Percentiles rank a stretch among this genome's conserved stretches.
Conservation (phyloP, 2,888 invertebrate genomes). For the Leptinotarsa rubiginosa region DNA sequence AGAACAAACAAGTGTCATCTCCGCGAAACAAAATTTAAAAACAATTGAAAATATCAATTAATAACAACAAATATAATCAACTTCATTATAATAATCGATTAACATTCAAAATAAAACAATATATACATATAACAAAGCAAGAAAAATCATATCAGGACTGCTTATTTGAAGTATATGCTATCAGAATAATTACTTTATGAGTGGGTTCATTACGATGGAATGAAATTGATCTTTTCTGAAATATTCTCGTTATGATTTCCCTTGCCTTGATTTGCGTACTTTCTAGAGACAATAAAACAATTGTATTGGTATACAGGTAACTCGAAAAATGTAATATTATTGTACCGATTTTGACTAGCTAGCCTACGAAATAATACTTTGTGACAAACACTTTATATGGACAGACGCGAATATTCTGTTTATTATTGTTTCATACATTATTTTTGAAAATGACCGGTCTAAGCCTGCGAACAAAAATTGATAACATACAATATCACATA, state of each 20-base stretch:
- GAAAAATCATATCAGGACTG: background rate
- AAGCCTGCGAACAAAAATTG: constrained; percentile 33
- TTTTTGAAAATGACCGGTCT: constrained; percentile 15
- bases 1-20: background rate
- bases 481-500: constrained; percentile 61
- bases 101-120: constrained; percentile 32
- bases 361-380: constrained; percentile 38
- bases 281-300: background rate
- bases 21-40: background rate
- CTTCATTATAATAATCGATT: constrained; percentile 33
- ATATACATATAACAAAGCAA: constrained; percentile 2
- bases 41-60: constrained; percentile 12
- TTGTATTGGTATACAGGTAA: constrained; percentile 41
- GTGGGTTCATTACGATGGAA: background rate
- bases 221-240: background rate
- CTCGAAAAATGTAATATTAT: constrained; percentile 39
- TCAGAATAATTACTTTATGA: too few relatives aligned
- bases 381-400: constrained; percentile 35
- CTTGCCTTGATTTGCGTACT: constrained; percentile 5
- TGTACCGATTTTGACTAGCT: constrained; percentile 45
- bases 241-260: constrained; percentile 25
- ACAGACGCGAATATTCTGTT: constrained; percentile 32
- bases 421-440: constrained; percentile 25
- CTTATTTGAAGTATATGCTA: too few relatives aligned
- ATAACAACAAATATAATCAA: constrained; percentile 35